Evolutionary conservation across 2,113 vertebrate genomes (phyloP).

Genomic region (Morone saxatilis): DNA sequence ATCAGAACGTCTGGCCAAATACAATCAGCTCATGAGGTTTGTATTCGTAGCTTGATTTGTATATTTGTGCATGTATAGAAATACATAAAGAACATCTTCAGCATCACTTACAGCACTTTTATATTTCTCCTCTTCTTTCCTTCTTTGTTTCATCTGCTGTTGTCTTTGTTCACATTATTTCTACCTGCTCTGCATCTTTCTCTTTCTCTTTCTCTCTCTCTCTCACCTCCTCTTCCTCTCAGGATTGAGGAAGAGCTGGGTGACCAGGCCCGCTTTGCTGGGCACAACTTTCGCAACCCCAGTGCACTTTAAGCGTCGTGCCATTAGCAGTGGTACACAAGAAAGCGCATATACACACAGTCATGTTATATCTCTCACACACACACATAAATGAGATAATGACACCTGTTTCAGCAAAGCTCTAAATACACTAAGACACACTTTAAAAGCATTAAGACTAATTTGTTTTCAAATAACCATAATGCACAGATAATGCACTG

Average conservation of each 20-base stretch:
- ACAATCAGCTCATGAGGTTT: slow-evolving; percentile 97
- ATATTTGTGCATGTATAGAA: neutral
- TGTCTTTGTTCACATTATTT: neutral
- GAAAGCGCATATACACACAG: slow-evolving; percentile 2
- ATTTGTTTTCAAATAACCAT: slow-evolving; percentile 46
- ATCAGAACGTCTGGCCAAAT: slow-evolving; percentile 95
- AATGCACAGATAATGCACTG: slow-evolving; percentile 11
- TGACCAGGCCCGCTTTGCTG: slow-evolving; percentile 91
- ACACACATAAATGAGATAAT: slow-evolving; percentile 26
- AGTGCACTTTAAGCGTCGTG: slow-evolving; percentile 87
- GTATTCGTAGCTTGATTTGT: slow-evolving; percentile 31
- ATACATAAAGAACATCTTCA: neutral
- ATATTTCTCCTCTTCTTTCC: slow-evolving; percentile 17
- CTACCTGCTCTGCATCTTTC: slow-evolving; percentile 22
- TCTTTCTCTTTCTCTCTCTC: neutral
- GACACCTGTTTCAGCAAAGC: neutral
- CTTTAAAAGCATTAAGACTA: slow-evolving; percentile 22
- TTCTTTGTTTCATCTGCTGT: slow-evolving; percentile 7
- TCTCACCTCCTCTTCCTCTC: slow-evolving; percentile 49
- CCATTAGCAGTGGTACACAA: slow-evolving; percentile 6
- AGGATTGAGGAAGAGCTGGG: slow-evolving; percentile 96
- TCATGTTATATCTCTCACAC: slow-evolving; percentile 15
- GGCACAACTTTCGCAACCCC: slow-evolving; percentile 95
- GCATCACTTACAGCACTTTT: neutral
- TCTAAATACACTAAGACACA: slow-evolving; percentile 34